Evolutionary conservation across 2,113 vertebrate genomes (phyloP).

Genomic region (Tachysurus vachellii): DNA sequence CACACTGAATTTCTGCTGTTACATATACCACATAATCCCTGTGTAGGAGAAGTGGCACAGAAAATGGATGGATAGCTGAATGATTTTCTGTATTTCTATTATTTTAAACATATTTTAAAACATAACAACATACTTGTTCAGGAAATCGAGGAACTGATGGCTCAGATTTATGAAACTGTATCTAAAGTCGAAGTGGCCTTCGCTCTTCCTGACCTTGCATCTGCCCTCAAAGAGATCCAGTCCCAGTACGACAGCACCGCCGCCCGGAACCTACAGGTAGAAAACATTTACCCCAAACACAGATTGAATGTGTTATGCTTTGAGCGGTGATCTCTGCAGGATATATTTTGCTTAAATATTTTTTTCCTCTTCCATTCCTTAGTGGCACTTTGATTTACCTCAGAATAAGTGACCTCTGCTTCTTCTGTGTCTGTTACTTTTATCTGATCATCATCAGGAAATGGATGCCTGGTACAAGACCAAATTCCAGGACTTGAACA

Average conservation of each 20-base stretch:
- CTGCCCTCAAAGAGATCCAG: constrained; percentile 81
- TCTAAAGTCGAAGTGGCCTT: constrained; percentile 68
- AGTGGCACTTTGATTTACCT: background rate
- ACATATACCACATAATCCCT: background rate
- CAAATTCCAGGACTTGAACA: constrained; percentile 80
- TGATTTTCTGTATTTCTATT: too few relatives aligned
- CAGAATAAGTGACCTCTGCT: background rate
- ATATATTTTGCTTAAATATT: background rate
- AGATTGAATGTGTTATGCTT: background rate
- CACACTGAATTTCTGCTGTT: background rate
- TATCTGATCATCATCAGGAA: constrained; percentile 64
- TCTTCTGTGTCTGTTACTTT: background rate
- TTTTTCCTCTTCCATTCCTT: background rate
- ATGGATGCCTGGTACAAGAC: constrained; percentile 79
- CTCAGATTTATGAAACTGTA: constrained; percentile 69
- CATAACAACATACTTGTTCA: constrained; percentile 55
- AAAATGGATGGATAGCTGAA: too few relatives aligned
- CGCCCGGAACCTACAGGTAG: constrained; percentile 84
- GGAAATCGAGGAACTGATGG: constrained; percentile 78
- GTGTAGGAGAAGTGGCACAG: too few relatives aligned
- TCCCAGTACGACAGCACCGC: constrained; percentile 79
- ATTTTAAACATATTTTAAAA: too few relatives aligned
- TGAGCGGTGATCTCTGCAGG: background rate
- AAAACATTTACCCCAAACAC: background rate
- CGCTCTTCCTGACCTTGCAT: constrained; percentile 75